These are phyloP conservation scores for Saguinus imperator DNA, from an alignment of 2,113 vertebrate genomes.

Conservation along the genomic window DNA sequence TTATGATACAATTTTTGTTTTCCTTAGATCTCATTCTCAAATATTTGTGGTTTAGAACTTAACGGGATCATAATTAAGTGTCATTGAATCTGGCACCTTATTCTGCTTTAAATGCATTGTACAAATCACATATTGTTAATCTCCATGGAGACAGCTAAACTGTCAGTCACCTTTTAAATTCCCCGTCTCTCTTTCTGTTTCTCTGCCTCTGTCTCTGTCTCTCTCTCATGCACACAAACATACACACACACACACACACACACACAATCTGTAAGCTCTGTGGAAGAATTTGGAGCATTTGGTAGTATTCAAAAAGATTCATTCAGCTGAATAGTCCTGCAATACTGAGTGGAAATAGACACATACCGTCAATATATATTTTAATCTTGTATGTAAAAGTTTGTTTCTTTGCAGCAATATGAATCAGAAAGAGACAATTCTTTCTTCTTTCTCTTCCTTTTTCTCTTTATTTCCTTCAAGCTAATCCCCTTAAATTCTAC, in stretches of 20 bases:
- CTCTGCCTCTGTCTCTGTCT: neutral
- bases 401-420: neutral
- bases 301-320: neutral
- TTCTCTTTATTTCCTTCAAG: neutral
- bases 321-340: neutral
- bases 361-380: neutral
- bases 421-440: neutral
- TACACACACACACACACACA: neutral
- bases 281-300: neutral
- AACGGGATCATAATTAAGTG: constrained; percentile 37
- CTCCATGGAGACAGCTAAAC: constrained; percentile 23
- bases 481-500: neutral
- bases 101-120: constrained; percentile 43
- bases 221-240: neutral
- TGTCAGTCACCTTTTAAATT: constrained; percentile 40
- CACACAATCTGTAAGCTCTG: neutral
- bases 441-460: neutral
- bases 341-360: neutral
- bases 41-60: constrained; percentile 46
- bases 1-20: neutral
- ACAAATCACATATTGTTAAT: constrained; percentile 48
- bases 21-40: neutral
- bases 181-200: too few species aligned
- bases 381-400: neutral
- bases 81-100: constrained; percentile 16